Evolutionary conservation across 2,888 invertebrate genomes (phyloP), one percentile per base, ranked within the genome.

Genomic region (Elmis aenea): DNA sequence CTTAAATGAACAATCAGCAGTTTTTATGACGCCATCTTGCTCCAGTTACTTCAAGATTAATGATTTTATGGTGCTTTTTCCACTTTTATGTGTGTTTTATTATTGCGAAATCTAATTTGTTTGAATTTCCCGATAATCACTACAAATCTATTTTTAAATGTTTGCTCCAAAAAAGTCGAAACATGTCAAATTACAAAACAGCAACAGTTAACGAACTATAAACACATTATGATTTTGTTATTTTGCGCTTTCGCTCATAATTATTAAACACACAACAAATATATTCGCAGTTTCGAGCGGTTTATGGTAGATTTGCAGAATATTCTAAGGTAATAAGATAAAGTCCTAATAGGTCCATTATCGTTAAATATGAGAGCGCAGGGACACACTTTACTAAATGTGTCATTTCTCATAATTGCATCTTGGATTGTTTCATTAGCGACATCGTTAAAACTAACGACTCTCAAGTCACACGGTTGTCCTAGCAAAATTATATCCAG

Each of bases 361-460:
- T 36, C 33, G n/a, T 41, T 29, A 37, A 37, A 25, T 33, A 33
- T 25, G 29, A 36, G 33, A 31, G 34, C 37, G 33, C 33, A 34
- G 63, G 57, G 60, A 59, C 47, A 51, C 54, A 54, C 58, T 59
- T 52, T 49, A 56, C 56, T 59, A 55, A 62, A 64, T 66, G 62
- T 66, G 63, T 66, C 66, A 63, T 67, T 59, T 64, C 65, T 66
- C 66, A 65, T 66, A 67, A 67, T 67, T 67, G 66, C 59, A 57
- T 59, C 60, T 64, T 61, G 62, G 63, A 67, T 66, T 66, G 65
- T 67, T 67, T 67, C 66, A 67, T 67, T 67, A 67, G 66, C 57
- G 64, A 64, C 64, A 56, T 62, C 67, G 64, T 67, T 67, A 66
- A 67, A 66, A 64, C 64, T 66, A 66, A 67, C 63, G 64, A 65